phyloP scores from a whole-genome alignment of 37 sponge, comb jelly and placozoan species.

The Agelas oroides region DNA sequence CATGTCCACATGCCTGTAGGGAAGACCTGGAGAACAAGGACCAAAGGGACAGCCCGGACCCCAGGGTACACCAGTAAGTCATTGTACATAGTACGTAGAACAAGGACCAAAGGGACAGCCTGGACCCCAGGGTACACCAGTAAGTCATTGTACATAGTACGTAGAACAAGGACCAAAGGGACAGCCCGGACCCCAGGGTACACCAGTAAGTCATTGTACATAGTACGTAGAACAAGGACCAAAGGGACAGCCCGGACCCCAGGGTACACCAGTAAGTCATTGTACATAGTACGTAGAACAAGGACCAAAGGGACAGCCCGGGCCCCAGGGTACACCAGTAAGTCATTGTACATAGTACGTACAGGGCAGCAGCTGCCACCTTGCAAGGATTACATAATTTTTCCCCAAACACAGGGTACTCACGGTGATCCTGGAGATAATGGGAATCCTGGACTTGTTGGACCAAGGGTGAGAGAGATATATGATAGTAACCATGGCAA shows the following conservation, averaged over 20 bases:
- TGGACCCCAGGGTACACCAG: constrained; percentile 46
- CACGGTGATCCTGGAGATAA: constrained; percentile 25
- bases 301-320: constrained; percentile 54
- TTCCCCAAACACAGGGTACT: constrained; percentile 5
- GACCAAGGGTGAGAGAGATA: constrained; percentile 7
- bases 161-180: constrained; percentile 56
- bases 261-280: too few species aligned
- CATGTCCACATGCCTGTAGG: constrained; percentile 20
- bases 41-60: constrained; percentile 44
- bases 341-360: neutral
- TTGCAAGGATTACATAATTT: neutral
- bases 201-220: too few species aligned
- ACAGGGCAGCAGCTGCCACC: too few species aligned
- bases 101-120: constrained; percentile 52
- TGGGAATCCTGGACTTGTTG: constrained; percentile 38
- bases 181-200: constrained; percentile 36
- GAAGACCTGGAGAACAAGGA: constrained; percentile 58
- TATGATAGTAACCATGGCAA: too few species aligned
- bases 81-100: neutral
- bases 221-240: constrained; percentile 54
- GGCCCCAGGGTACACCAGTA: constrained; percentile 40
- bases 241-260: constrained; percentile 42
- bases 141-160: too few species aligned
- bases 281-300: too few species aligned
- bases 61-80: constrained; percentile 40